Evolutionary conservation across 2,113 vertebrate species (phyloP), one percentile per base, ranked within the genome.

Genomic region (Heterotis niloticus): DNA sequence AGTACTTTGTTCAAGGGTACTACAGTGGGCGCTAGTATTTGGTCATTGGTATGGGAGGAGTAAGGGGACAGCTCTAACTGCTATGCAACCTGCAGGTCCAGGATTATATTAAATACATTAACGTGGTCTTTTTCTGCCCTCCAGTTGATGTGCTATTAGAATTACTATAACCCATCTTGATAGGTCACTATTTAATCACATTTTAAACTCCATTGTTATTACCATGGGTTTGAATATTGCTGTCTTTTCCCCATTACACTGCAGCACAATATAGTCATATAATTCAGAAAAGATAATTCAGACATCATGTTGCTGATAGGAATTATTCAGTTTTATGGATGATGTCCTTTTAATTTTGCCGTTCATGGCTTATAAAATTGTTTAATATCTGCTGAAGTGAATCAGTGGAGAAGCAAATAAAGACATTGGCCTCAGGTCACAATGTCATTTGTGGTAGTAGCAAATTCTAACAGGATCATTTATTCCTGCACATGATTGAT

Each of bases 401-500:
- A 96, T 95, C 94, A 94, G 90, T 88, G 93, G 91, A 94, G 93
- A 94, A 94, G 92, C 93, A 94, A 96, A 97, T 95, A 95, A 96
- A 95, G 94, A 94, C 93, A 93, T 91, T 93, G 90, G 93, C 93
- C 93, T 86, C 90, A 75, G 96, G 96, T 97, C 96, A 96, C 92
- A 91, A 89, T 95, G 94, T 95, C 93, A 93, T 95, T 98, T 96
- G 95, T 96, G 95, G 59, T 75, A 75, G 74, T 75, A 75, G 74
- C 74, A 62, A 95, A 94, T 96, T 95, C 91, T 92, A 95, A 94
- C 93, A 93, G 95, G 95, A 94, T 98, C 95, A 98, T 98, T 98
- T 96, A 95, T 98, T 94, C 94, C 93, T 91, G 91, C 92, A 93
- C 92, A 93, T 96, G 96, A 98, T 96, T 96, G 95, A 99, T 98